Percentiles rank a stretch among this genome's conserved stretches.
phyloP scores from a whole-genome alignment of 2,888 invertebrate species.

The Scaptomyza parva region DNA sequence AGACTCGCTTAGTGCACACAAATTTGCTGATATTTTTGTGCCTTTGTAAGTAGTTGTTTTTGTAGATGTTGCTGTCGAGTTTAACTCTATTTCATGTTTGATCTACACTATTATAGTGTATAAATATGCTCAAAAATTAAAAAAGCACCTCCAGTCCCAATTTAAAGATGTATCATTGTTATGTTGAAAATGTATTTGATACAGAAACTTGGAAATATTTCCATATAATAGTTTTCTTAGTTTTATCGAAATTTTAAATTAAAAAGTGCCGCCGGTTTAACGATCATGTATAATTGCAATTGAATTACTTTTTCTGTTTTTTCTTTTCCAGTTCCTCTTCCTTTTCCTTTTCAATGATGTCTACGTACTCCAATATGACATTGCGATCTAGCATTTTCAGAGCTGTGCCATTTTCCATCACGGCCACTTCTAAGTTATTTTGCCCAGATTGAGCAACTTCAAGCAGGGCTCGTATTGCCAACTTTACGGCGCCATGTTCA shows the following conservation, averaged over 20 bases:
- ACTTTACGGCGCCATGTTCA: slow-evolving; percentile 95
- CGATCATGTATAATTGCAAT: slow-evolving; percentile 17
- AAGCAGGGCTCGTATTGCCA: slow-evolving; percentile 97
- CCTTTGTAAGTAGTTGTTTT: too few relatives aligned
- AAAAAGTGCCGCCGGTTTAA: slow-evolving; percentile 29
- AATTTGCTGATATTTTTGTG: too few relatives aligned
- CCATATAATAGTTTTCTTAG: slow-evolving; percentile 38
- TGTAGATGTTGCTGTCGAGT: too few relatives aligned
- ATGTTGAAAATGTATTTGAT: slow-evolving; percentile 64
- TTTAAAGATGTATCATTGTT: slow-evolving; percentile 1
- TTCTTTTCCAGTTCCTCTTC: slow-evolving; percentile 99
- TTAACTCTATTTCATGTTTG: too few relatives aligned
- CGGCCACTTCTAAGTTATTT: slow-evolving; percentile 99
- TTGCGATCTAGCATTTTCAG: slow-evolving; percentile 96
- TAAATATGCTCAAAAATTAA: too few relatives aligned
- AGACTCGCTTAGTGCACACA: too few relatives aligned
- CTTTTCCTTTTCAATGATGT: slow-evolving; percentile 98
- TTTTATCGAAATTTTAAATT: slow-evolving; percentile 45
- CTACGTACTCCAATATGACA: slow-evolving; percentile 96
- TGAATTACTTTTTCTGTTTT: slow-evolving; percentile 88
- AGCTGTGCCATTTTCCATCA: slow-evolving; percentile 92
- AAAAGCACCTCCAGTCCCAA: too few relatives aligned
- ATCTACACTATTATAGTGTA: too few relatives aligned
- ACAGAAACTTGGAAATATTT: slow-evolving; percentile 47
- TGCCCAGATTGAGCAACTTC: slow-evolving; percentile 99